Evolutionary conservation across 2,113 vertebrate genomes (phyloP).

Genomic region (Coptodon bakossiorum): DNA sequence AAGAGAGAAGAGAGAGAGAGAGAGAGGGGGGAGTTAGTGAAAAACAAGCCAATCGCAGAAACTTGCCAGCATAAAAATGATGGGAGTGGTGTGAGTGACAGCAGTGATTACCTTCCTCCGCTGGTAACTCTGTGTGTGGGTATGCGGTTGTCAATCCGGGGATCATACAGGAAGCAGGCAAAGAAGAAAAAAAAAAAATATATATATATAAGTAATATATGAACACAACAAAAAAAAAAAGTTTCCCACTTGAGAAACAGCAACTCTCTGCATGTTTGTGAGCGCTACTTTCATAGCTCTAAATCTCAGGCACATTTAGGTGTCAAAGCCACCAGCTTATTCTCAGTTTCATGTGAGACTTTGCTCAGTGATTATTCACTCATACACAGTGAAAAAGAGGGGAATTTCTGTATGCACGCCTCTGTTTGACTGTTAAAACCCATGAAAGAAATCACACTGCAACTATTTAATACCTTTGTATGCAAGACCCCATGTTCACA

Average conservation of each 20-base stretch:
- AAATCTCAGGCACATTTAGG: not conserved
- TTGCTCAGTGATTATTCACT: not conserved
- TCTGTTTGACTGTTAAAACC: not conserved
- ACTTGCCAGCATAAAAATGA: not conserved
- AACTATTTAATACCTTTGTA: not conserved
- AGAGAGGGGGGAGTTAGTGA: not conserved
- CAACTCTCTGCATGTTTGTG: not conserved
- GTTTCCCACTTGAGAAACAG: not conserved
- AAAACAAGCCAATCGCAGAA: not conserved
- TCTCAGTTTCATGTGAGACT: not conserved
- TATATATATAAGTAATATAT: not conserved
- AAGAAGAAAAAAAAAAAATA: not conserved
- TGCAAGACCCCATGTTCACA: not conserved
- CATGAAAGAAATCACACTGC: not conserved
- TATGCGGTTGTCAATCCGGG: constrained; percentile 29
- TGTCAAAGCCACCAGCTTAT: not conserved
- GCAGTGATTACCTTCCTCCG: constrained; percentile 86
- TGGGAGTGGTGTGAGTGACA: not conserved
- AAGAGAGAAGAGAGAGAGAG: constrained; percentile 1
- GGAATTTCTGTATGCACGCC: not conserved
- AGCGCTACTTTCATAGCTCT: not conserved
- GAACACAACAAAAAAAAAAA: not conserved
- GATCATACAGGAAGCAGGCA: constrained; percentile 18
- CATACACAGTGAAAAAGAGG: not conserved
- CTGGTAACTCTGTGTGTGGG: constrained; percentile 82